Evolutionary conservation across 2,888 invertebrate genomes (phyloP), one percentile per base, ranked within the genome.

Genomic region (Catocala nupta): DNA sequence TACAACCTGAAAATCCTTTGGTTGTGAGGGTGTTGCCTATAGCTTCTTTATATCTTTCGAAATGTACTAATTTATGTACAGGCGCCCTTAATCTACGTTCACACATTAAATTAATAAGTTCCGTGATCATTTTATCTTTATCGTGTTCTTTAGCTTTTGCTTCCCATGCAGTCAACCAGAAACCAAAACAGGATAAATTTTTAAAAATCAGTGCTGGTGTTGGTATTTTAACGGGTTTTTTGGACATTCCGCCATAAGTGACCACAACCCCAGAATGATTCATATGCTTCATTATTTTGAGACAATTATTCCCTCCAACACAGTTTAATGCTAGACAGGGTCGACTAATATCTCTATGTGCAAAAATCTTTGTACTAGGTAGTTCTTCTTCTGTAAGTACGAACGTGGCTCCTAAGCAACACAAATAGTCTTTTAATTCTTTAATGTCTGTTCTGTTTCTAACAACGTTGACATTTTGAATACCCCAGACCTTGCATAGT

Each of bases 171-270:
- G 98, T 97, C 97, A 99, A 98, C 99, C 99, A 99, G 90, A 97
- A 99, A 3, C 99, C 99, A 82, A 95, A 92, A 25, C 98, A 95
- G 36, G 95, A 93, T 50, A 99, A 91, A 86, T 99, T 96, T 90
- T 98, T 98, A 85, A 99, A 99, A 82, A 99, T 99, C 63, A 99
- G 95, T 51, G 92, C 86, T 8, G 91, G 87, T 44, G 93, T 94
- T 53, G 99, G 97, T 42, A 98, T 96, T 25, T 96, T 96, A 0
- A 99, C 96, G 1, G 99, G 99, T 81, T 99, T 97, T 66, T 97
- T 96, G 0, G 99, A 98, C 99, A 99, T 99, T 36, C 99, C 99
- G 8, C 99, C 99, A 88, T 99, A 99, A 0, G 99, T 99, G 0
- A 99, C 98, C 96, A 99, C 96, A 7, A 96, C 94, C 0, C 98